Evolutionary conservation across 2,888 invertebrate genomes (phyloP).

Genomic region (Trachelus stipa): DNA sequence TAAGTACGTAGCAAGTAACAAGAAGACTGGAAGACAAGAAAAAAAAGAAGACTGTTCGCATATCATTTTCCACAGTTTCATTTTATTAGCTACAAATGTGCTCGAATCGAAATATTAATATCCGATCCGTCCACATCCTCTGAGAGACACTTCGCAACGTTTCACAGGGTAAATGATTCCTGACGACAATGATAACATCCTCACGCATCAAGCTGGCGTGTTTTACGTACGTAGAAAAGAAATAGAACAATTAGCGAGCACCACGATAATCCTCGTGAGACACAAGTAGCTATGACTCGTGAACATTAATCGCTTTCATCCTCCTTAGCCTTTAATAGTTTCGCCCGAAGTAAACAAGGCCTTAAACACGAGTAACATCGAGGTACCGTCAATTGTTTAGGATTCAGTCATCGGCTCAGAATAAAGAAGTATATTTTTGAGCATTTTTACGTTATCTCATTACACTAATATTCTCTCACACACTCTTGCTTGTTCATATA

Average conservation of each 20-base stretch:
- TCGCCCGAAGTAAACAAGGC: background rate
- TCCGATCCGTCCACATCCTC: slow-evolving; percentile 10
- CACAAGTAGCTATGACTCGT: background rate
- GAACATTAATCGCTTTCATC: background rate
- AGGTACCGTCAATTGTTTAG: slow-evolving; percentile 3
- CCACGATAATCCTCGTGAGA: background rate
- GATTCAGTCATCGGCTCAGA: background rate
- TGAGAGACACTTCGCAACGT: background rate
- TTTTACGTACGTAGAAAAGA: slow-evolving; percentile 1
- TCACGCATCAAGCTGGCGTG: background rate
- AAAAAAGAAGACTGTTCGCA: background rate
- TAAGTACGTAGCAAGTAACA: no score
- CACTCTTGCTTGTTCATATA: background rate
- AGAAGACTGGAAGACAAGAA: no score
- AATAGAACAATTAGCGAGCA: background rate
- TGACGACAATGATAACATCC: background rate
- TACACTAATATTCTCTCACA: background rate
- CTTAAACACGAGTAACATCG: background rate
- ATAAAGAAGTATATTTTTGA: slow-evolving; percentile 8
- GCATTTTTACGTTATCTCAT: background rate
- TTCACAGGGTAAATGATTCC: background rate
- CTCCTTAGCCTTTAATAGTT: background rate
- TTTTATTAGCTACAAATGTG: slow-evolving; percentile 12
- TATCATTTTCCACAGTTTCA: background rate
- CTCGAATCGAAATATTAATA: slow-evolving; percentile 8